Evolutionary conservation across 1,140 invertebrate genomes (phyloP), one percentile per base, ranked within the genome.

Genomic region (Brachionus koreanus): DNA sequence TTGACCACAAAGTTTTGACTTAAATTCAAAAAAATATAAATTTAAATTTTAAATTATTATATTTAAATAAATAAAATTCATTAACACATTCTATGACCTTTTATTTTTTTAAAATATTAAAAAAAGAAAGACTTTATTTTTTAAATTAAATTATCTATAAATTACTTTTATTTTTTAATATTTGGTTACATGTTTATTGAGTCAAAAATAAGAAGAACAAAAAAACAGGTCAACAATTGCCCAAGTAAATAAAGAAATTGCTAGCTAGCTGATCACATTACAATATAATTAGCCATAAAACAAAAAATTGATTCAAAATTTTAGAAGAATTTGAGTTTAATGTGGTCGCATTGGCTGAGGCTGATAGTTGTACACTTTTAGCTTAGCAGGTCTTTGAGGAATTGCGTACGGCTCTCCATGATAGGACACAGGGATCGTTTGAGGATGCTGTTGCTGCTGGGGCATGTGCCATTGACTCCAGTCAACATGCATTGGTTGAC

Each of bases 401-500:
- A 16, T 69, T 12, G n/a, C 65, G 16, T 69, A 69, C 5, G 10
- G 65, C 33, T 37, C 65, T 42, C 9, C 19, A n/a, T 2, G 65
- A 39, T 69, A 39, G 10, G 19, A 23, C 2, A 12, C 5, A 25
- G 61, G 19, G 12, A 42, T 42, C 5, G 49, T 19, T 57, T 57
- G 49, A 57, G 49, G n/a, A 57, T 57, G 49, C 7, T 69, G 65
- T 39, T 69, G 65, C 1, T 10, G 29, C 16, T 35, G 65, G 5
- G 35, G 65, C 65, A 69, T 37, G 16, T 39, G 65, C 65, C 65
- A 69, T 39, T 37, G 65, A 39, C 65, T 69, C 65, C 65, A 69
- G 37, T 69, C 65, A 16, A 69, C 65, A n/a, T 37, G 65, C 35
- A 39, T 37, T 2, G 29, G 37, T 35, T 65, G 63, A n/a, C 25